Percentiles rank a stretch among this genome's conserved stretches.
Conservation (phyloP, 1,140 invertebrate species). For the Lasaia peninsularis region DNA sequence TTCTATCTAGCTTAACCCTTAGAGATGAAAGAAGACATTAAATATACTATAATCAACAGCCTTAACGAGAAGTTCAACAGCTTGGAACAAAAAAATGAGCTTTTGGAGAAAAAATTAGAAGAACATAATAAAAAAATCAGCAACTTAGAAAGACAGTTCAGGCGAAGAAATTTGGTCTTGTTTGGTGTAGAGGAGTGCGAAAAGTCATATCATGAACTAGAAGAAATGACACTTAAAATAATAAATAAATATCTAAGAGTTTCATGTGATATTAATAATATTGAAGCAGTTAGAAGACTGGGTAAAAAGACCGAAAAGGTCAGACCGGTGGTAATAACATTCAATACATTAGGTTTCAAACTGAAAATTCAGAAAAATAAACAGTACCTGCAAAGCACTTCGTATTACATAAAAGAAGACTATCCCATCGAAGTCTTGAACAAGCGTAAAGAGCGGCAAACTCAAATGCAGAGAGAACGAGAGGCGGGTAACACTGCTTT, state of each 20-base stretch:
- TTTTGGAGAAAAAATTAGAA: slow-evolving; percentile 1
- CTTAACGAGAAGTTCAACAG: too few relatives aligned
- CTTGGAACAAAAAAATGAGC: background rate
- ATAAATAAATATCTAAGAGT: slow-evolving; percentile 33
- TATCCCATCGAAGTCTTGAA: slow-evolving; percentile 30
- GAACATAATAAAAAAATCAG: slow-evolving; percentile 28
- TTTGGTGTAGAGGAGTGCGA: slow-evolving; percentile 34
- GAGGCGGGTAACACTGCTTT: slow-evolving; percentile 19
- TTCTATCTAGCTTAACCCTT: too few relatives aligned
- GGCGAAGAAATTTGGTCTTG: slow-evolving; percentile 35
- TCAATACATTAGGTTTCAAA: slow-evolving; percentile 30
- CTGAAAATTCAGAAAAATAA: slow-evolving; percentile 30
- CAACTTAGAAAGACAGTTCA: slow-evolving; percentile 29
- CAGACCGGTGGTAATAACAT: slow-evolving; percentile 27
- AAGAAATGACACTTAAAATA: slow-evolving; percentile 30
- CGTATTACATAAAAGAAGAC: slow-evolving; percentile 37
- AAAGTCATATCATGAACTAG: slow-evolving; percentile 30
- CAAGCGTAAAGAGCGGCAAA: slow-evolving; percentile 29
- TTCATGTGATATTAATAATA: slow-evolving; percentile 26
- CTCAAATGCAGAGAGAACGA: slow-evolving; percentile 23
- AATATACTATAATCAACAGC: too few relatives aligned
- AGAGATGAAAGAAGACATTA: too few relatives aligned
- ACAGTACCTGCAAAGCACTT: slow-evolving; percentile 21
- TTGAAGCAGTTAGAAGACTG: slow-evolving; percentile 21
- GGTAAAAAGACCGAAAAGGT: slow-evolving; percentile 29